Conservation (phyloP, 2,113 vertebrate genomes). For the Cariama cristata region DNA sequence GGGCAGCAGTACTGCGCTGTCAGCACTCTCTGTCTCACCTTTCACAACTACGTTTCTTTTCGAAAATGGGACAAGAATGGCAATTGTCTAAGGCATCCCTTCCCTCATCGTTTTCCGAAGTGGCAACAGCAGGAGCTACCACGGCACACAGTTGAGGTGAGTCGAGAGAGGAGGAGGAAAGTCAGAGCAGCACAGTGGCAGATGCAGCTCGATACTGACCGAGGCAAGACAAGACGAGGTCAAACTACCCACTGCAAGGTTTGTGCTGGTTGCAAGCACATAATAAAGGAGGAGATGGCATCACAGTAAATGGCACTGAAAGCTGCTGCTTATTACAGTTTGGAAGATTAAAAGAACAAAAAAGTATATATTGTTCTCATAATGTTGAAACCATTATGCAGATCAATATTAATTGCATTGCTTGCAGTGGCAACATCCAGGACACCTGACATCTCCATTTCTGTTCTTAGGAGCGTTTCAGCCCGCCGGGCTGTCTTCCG, state of each 20-base stretch:
- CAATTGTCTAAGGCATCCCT: neutral
- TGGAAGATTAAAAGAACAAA: neutral
- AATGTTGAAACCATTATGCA: neutral
- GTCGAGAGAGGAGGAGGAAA: neutral
- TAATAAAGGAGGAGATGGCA: neutral
- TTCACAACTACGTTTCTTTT: neutral
- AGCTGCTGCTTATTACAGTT: neutral
- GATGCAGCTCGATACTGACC: neutral
- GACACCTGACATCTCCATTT: neutral
- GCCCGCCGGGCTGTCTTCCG: rapidly evolving
- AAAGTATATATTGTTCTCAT: neutral
- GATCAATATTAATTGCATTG: neutral
- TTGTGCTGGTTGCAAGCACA: neutral
- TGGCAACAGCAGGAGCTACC: neutral
- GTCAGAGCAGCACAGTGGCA: neutral
- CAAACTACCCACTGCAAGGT: neutral
- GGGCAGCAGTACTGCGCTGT: neutral
- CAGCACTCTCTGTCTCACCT: neutral
- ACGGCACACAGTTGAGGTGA: neutral
- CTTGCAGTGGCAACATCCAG: neutral
- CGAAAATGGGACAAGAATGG: neutral
- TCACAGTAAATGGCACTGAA: neutral
- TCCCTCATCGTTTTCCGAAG: neutral
- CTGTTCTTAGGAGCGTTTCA: neutral
- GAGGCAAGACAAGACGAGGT: no score